These are phyloP conservation scores for Himalopsyche kuldschensis DNA, from an alignment of 2,888 invertebrate genomes.

Conservation along the genomic window DNA sequence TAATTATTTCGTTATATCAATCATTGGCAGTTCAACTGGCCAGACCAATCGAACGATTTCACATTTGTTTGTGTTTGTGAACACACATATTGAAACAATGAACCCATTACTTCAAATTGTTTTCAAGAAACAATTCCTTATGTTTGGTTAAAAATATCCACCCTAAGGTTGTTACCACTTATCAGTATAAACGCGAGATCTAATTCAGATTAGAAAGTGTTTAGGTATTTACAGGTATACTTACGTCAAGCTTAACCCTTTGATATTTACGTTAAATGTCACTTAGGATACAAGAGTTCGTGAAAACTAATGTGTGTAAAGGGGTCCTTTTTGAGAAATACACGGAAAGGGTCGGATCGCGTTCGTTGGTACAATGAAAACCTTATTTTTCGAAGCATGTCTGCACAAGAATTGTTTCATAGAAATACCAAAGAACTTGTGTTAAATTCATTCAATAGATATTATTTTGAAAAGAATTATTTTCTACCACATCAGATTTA, in stretches of 20 bases:
- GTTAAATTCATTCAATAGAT: neutral
- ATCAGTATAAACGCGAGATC: neutral
- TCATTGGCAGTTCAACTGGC: too few species aligned
- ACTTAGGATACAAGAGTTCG: neutral
- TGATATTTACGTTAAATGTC: neutral
- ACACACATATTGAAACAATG: too few species aligned
- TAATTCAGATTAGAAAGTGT: neutral
- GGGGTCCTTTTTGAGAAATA: neutral
- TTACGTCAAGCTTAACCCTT: neutral
- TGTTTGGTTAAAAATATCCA: too few species aligned
- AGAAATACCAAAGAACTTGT: neutral
- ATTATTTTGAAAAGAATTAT: neutral
- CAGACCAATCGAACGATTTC: too few species aligned
- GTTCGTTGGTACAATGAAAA: neutral
- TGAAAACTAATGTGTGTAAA: neutral
- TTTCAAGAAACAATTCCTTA: too few species aligned
- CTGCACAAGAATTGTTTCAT: neutral
- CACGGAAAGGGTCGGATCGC: neutral
- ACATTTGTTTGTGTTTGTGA: too few species aligned
- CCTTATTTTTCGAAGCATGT: neutral
- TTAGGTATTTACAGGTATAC: neutral
- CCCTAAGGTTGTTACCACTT: neutral
- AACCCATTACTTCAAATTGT: too few species aligned
- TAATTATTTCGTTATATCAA: too few species aligned
- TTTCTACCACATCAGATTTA: neutral